A percentile compares a stretch with the other conserved stretches of the same genome.
phyloP scores from a whole-genome alignment of 2,113 vertebrate species.

The Hippocampus mohnikei region DNA sequence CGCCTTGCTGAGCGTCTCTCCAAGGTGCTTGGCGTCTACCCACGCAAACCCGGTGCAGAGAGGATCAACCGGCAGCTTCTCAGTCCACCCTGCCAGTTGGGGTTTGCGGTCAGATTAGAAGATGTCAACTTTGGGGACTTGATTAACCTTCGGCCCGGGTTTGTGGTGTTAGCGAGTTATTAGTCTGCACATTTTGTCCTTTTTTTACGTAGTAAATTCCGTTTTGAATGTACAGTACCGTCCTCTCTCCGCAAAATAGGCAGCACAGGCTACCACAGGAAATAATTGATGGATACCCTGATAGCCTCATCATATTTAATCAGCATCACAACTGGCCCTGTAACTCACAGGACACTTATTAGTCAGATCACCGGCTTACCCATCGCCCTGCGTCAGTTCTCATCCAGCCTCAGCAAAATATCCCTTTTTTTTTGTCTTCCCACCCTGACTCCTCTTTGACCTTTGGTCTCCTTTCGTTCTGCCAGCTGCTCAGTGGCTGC shows the following conservation, averaged over 20 bases:
- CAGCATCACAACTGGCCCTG: slow-evolving; percentile 30
- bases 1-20: neutral
- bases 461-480: slow-evolving; percentile 26
- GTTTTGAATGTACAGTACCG: neutral
- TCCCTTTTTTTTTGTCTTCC: slow-evolving; percentile 33
- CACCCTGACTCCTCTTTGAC: slow-evolving; percentile 15
- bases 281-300: slow-evolving; percentile 23
- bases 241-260: slow-evolving; percentile 8
- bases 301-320: slow-evolving; percentile 37
- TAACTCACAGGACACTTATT: slow-evolving; percentile 36
- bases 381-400: slow-evolving; percentile 34
- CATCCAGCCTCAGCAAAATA: slow-evolving; percentile 28
- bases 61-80: slow-evolving; percentile 9
- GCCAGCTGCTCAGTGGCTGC: slow-evolving; percentile 54
- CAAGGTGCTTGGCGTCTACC: neutral
- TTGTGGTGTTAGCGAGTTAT: neutral
- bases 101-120: slow-evolving; percentile 38
- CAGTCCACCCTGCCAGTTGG: slow-evolving; percentile 10
- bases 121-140: slow-evolving; percentile 5
- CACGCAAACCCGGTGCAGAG: slow-evolving; percentile 13
- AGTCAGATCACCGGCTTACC: slow-evolving; percentile 40
- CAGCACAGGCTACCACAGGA: neutral
- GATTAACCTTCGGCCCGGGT: slow-evolving; percentile 28
- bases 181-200: neutral
- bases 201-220: neutral